Base-by-base conservation (phyloP, 2,113 vertebrate genomes). In the Cynopterus brachyotis region DNA sequence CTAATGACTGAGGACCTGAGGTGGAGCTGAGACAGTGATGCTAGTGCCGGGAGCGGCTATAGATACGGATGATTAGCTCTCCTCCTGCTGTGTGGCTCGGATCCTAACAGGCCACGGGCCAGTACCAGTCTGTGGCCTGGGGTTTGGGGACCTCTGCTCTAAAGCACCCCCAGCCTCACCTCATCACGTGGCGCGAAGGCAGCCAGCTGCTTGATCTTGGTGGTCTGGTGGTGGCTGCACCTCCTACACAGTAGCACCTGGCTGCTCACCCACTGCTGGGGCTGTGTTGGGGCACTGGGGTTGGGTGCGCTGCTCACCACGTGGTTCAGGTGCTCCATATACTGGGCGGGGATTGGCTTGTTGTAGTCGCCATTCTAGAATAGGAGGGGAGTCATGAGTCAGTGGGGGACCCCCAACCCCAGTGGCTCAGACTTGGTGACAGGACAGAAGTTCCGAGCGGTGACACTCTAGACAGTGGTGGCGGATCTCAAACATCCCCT, bases 301-400 rank as follows among this genome's bases (percentile, higher is more conserved):
- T 98, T 97, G 0, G 98, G 96, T 0, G 96, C 96, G 12, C 99
- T 99, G 0, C 99, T 99, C 81, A 99, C 99, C 1, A 99, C 99
- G 0, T 99, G 99, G 98, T 99, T 99, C 19, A 99, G 98, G 97
- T 99, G 99, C 70, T 99, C 99, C 98, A 99, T 98, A 98, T 99
- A 99, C 98, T 99, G 99, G 10, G 99, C 99, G 0, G 99, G 99
- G 93, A 99, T 99, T 0, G 99, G 99, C 97, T 99, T 99, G 98
- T 99, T 99, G 98, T 99, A 99, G 98, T 99, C 99, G 0, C 99
- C 99, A 53, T 99, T 99, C 99, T 99, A 97, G 9, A 84, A 67
- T 32, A 67, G 57, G 55, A 12, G 10, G 7, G 5, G 45, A 11
- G 26, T 15, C 1, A 5, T 0, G 4, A 15, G 82, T 96, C 40